phyloP scores from a whole-genome alignment of 2,797 vertebrate genomes.

The Cryptoblepharus egeriae region DNA sequence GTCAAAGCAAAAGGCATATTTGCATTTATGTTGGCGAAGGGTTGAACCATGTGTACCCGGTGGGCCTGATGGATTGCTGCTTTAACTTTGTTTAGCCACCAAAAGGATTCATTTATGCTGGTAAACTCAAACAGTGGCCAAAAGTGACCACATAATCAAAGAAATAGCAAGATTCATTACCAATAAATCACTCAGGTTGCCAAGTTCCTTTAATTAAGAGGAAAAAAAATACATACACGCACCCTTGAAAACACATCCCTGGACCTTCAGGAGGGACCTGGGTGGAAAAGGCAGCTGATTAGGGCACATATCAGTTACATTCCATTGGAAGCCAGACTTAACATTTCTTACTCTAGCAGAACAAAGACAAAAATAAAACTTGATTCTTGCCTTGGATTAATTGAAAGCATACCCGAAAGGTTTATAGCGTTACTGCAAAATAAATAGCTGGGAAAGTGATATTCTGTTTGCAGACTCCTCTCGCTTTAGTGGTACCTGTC shows the following conservation, averaged over 20 bases:
- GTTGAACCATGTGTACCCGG: constrained; percentile 74
- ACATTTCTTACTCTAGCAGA: constrained; percentile 63
- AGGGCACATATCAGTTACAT: constrained; percentile 71
- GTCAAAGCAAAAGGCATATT: constrained; percentile 74
- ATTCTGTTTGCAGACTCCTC: constrained; percentile 70
- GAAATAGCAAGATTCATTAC: constrained; percentile 75
- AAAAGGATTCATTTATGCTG: constrained; percentile 80
- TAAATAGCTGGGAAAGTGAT: constrained; percentile 73
- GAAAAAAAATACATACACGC: constrained; percentile 24
- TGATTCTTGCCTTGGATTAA: constrained; percentile 71
- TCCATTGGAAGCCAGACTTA: constrained; percentile 68
- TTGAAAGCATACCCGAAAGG: constrained; percentile 76
- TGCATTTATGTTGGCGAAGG: constrained; percentile 80
- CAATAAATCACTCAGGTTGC: constrained; percentile 79
- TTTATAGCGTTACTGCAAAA: constrained; percentile 76
- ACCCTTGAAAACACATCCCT: constrained; percentile 40
- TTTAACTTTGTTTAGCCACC: constrained; percentile 81
- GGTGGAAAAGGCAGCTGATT: constrained; percentile 71
- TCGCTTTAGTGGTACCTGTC: constrained; percentile 66
- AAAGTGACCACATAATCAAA: constrained; percentile 75
- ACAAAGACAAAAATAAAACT: constrained; percentile 75
- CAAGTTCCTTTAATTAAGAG: constrained; percentile 77
- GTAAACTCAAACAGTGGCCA: constrained; percentile 78
- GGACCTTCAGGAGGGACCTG: constrained; percentile 65
- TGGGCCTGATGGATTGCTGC: constrained; percentile 78